These are phyloP conservation scores for Tyrannus savana DNA, from an alignment of 2,113 vertebrate genomes.

Conservation along the genomic window DNA sequence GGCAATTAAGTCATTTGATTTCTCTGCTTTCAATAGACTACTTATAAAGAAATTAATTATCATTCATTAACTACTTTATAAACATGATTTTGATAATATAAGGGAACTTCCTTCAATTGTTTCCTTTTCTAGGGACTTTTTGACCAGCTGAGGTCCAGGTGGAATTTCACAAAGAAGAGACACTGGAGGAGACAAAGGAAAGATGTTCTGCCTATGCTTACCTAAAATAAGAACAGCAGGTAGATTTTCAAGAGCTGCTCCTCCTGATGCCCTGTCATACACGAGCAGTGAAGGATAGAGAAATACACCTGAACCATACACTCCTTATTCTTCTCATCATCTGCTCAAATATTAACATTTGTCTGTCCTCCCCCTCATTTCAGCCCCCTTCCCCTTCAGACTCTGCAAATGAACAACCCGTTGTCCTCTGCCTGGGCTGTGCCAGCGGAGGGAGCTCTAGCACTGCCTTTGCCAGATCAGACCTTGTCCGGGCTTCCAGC, in stretches of 20 bases:
- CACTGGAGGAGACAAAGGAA: background rate
- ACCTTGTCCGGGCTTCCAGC: background rate
- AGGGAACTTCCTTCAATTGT: background rate
- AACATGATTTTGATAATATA: background rate
- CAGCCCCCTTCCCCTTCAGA: background rate
- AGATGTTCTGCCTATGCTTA: background rate
- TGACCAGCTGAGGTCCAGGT: background rate
- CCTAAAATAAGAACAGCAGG: background rate
- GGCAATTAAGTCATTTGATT: background rate
- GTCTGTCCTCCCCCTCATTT: background rate
- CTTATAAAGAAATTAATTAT: background rate
- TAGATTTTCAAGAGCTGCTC: background rate
- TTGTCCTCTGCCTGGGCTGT: background rate
- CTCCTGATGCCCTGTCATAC: background rate
- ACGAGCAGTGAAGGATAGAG: background rate
- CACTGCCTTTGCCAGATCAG: background rate
- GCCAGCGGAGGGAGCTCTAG: background rate
- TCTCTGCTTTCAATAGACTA: background rate
- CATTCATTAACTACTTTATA: background rate
- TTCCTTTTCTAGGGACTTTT: background rate
- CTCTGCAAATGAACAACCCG: accelerated
- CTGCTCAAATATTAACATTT: background rate
- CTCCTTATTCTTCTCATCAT: background rate
- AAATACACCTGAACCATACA: background rate
- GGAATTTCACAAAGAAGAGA: background rate